Percentiles rank a stretch among this genome's conserved stretches.
phyloP scores from a whole-genome alignment of 2,113 vertebrate genomes.

The Glareola pratincola region DNA sequence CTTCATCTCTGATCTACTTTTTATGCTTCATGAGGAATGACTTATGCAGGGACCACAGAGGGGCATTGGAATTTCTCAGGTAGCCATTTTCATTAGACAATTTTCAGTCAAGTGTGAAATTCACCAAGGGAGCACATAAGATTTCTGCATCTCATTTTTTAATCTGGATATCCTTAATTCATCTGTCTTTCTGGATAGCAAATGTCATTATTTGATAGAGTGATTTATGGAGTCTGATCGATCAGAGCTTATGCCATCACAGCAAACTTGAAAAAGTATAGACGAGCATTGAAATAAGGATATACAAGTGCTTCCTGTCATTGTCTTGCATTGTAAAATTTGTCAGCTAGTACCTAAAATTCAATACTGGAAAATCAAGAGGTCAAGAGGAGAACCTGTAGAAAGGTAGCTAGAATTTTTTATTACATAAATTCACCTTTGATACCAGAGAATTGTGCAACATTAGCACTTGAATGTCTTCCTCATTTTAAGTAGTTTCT shows the following conservation, averaged over 20 bases:
- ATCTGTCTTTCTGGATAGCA: conserved; percentile 2
- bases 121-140: neutral
- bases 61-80: neutral
- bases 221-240: neutral
- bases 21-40: neutral
- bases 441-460: neutral
- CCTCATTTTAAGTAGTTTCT: conserved; percentile 5
- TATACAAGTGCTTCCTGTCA: neutral
- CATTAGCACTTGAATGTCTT: conserved; percentile 2
- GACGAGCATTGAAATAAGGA: neutral
- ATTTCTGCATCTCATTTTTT: neutral
- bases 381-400: neutral
- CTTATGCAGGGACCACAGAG: neutral
- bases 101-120: neutral
- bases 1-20: neutral
- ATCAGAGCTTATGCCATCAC: neutral
- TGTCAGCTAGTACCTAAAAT: neutral
- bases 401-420: neutral
- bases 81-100: neutral
- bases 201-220: neutral
- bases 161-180: neutral
- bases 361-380: neutral
- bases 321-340: neutral
- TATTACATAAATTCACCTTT: conserved; percentile 16
- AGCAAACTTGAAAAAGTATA: neutral